phyloP scores from a whole-genome alignment of 2,113 vertebrate genomes.

The Scomber japonicus region DNA sequence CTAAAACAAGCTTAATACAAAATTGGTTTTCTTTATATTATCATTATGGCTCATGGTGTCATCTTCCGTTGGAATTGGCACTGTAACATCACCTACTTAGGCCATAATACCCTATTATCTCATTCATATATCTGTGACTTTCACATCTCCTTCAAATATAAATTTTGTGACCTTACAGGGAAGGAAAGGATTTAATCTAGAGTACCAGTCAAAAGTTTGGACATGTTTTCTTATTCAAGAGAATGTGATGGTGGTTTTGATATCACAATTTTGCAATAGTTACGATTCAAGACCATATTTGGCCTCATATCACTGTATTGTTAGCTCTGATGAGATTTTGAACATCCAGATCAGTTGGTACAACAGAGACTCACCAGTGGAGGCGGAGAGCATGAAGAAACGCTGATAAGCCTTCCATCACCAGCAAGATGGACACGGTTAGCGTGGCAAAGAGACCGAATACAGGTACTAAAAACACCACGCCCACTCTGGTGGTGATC shows the following conservation, averaged over 20 bases:
- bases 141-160: no score
- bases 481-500: constrained; percentile 84
- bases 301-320: background rate
- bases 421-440: constrained; percentile 92
- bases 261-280: no score
- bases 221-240: no score
- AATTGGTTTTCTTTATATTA: no score
- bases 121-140: no score
- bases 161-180: background rate
- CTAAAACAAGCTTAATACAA: no score
- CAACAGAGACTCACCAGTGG: constrained; percentile 89
- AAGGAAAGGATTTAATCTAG: background rate
- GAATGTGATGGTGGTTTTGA: no score
- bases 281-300: background rate
- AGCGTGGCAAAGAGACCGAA: constrained; percentile 89
- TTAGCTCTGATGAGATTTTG: background rate
- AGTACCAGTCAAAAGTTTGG: background rate
- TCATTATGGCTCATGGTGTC: no score
- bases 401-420: constrained; percentile 99
- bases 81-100: no score
- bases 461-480: constrained; percentile 88
- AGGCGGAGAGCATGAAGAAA: constrained; percentile 97
- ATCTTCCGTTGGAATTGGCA: no score
- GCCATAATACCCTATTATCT: no score
- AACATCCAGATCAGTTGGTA: background rate